Conservation (phyloP, 2,888 invertebrate species). For the Nemotelus nigrinus region DNA sequence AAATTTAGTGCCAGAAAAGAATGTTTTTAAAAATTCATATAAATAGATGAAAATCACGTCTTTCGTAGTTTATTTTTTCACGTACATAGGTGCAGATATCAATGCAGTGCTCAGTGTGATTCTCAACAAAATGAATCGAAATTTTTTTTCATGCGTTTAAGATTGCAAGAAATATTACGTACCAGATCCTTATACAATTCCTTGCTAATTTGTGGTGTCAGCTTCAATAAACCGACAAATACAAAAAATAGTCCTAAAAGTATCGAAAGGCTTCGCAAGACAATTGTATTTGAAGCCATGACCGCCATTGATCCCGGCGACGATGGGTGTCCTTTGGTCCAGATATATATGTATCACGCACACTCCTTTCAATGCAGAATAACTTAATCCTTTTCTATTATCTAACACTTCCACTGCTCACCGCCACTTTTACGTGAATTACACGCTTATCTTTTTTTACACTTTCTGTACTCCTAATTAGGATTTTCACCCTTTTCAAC, state of each 20-base stretch:
- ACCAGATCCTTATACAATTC: conserved; percentile 97
- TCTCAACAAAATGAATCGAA: no score
- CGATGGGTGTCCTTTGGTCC: background rate
- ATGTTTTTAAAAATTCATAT: no score
- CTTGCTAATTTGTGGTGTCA: conserved; percentile 90
- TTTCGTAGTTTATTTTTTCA: no score
- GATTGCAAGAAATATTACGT: conserved; percentile 62
- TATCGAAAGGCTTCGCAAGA: conserved; percentile 89
- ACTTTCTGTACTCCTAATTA: background rate
- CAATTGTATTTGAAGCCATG: conserved; percentile 72
- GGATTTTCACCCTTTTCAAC: background rate
- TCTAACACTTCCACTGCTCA: background rate
- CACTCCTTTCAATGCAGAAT: no score
- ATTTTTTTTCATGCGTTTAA: no score
- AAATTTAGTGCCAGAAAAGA: no score
- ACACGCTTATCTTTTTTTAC: background rate
- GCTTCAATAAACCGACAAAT: conserved; percentile 92
- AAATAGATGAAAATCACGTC: no score
- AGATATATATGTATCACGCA: background rate
- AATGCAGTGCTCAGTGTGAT: no score
- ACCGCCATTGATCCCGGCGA: background rate
- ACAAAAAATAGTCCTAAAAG: conserved; percentile 94
- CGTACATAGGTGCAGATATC: no score
- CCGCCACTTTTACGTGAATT: background rate
- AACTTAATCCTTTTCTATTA: background rate